These are phyloP conservation scores for Yponomeuta evonymella DNA, from an alignment of 2,888 invertebrate genomes.

Conservation along the genomic window DNA sequence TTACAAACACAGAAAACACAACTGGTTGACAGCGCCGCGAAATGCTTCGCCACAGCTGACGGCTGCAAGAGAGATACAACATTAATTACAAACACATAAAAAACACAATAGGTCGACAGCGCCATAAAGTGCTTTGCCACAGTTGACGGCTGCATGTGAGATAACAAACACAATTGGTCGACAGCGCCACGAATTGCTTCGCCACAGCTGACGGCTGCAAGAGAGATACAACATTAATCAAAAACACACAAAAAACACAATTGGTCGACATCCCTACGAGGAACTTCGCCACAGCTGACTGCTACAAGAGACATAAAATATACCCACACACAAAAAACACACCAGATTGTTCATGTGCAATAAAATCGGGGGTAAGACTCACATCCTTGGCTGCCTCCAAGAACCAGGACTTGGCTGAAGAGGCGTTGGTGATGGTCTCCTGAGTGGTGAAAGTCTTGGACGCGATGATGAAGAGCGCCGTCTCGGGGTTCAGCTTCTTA, in stretches of 20 bases:
- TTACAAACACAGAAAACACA: not conserved
- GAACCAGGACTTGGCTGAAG: conserved; percentile 98
- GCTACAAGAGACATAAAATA: no score
- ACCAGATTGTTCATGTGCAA: no score
- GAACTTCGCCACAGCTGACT: no score
- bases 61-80: conserved; percentile 58
- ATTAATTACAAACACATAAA: no score
- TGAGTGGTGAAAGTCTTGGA: conserved; percentile 99
- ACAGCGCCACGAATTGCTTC: no score
- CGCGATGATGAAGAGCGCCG: conserved; percentile 97
- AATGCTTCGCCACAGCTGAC: conserved; percentile 94
- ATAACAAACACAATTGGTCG: no score
- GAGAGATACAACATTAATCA: no score
- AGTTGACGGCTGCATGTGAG: conserved; percentile 75
- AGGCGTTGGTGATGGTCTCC: conserved; percentile 99
- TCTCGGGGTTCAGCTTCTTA: conserved; percentile 92
- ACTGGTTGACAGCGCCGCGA: conserved; percentile 98
- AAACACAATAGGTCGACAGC: conserved; percentile 81
- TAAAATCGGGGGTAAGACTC: conserved; percentile 41
- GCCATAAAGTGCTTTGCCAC: conserved; percentile 99
- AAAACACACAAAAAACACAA: no score
- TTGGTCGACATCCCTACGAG: no score
- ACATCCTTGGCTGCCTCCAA: conserved; percentile 90
- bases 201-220: no score
- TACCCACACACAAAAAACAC: no score